A percentile compares a stretch with the other conserved stretches of the same genome.
phyloP scores from a whole-genome alignment of 2,113 vertebrate species.

The Leptocoma aspasia region DNA sequence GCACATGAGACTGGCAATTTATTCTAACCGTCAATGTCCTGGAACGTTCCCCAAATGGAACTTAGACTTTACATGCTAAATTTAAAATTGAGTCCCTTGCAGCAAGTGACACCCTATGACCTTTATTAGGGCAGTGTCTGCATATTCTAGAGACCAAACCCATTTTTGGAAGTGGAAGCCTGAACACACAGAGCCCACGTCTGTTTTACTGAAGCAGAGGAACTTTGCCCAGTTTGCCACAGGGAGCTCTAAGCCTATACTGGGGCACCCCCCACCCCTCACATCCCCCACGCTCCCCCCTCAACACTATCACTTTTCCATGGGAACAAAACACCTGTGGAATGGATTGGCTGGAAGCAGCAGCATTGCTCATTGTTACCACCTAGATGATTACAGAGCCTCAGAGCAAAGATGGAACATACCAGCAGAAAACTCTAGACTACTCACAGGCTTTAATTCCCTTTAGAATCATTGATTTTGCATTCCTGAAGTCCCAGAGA shows the following conservation, averaged over 20 bases:
- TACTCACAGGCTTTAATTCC: background rate
- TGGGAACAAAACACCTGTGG: background rate
- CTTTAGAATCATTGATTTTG: background rate
- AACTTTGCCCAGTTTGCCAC: background rate
- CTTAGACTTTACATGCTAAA: background rate
- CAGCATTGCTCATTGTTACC: background rate
- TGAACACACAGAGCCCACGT: background rate
- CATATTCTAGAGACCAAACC: background rate
- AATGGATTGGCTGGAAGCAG: background rate
- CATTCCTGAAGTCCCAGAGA: background rate
- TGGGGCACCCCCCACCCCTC: accelerated
- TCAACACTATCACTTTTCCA: background rate
- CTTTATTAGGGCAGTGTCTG: background rate
- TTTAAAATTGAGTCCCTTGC: background rate
- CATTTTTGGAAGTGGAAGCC: background rate
- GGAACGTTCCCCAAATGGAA: background rate
- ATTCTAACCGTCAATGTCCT: background rate
- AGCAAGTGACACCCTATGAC: background rate
- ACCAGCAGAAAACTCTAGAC: background rate
- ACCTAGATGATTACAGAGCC: background rate
- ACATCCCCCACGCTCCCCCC: too few relatives aligned
- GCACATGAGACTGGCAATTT: background rate
- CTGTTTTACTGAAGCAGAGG: background rate
- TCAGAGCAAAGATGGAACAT: background rate
- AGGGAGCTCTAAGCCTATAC: accelerated